These are phyloP conservation scores for Eristalis intricaria DNA, from an alignment of 2,888 invertebrate genomes.

Conservation along the genomic window DNA sequence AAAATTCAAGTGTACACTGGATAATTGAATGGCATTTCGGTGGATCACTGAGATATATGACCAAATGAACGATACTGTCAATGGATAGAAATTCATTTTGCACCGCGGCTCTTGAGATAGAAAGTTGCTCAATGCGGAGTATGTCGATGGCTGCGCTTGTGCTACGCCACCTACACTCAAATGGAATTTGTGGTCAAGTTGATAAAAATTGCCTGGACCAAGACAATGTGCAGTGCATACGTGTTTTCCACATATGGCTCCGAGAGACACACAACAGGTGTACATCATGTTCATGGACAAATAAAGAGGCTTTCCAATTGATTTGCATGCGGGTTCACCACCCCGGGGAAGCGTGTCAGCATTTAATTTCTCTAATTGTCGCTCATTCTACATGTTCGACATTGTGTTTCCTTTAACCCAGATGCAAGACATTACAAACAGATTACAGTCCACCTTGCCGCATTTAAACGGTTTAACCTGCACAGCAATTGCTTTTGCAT, in stretches of 20 bases:
- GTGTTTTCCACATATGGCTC: constrained; percentile 30
- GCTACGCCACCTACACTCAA: constrained; percentile 46
- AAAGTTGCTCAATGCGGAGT: constrained; percentile 49
- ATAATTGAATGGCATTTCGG: constrained; percentile 61
- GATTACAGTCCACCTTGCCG: constrained; percentile 4
- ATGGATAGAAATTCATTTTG: constrained; percentile 55
- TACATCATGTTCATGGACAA: constrained; percentile 20
- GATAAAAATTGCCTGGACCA: constrained; percentile 35
- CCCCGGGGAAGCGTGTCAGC: constrained; percentile 29
- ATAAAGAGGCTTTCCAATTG: constrained; percentile 40
- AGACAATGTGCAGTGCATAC: constrained; percentile 15
- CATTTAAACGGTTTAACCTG: constrained; percentile 33
- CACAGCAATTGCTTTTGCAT: background rate
- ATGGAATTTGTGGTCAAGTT: constrained; percentile 38
- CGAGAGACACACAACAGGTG: constrained; percentile 47
- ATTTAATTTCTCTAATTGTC: constrained; percentile 46
- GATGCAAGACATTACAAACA: constrained; percentile 29
- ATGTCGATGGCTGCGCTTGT: background rate
- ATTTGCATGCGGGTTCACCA: constrained; percentile 34
- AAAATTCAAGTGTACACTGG: constrained; percentile 33
- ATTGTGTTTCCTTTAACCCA: background rate
- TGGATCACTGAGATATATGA: constrained; percentile 62
- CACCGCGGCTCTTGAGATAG: constrained; percentile 38
- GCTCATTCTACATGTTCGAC: constrained; percentile 29
- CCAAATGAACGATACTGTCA: constrained; percentile 60